Percentiles rank a stretch among this genome's conserved stretches.
These are phyloP conservation scores for Drosophila nannoptera DNA, from an alignment of 1,140 invertebrate species.

Conservation along the genomic window DNA sequence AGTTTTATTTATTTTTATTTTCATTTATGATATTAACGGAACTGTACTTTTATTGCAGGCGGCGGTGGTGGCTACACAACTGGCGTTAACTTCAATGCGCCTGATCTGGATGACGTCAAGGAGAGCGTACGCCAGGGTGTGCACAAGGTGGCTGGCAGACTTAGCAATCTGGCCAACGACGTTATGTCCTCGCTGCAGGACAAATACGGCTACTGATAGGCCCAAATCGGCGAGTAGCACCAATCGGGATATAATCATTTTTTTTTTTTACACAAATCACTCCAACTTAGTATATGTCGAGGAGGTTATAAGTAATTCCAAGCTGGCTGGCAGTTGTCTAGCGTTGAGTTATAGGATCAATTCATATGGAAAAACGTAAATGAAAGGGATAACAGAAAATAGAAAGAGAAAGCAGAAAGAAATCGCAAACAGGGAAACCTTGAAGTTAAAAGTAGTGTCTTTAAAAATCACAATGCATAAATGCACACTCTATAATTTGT, in stretches of 20 bases:
- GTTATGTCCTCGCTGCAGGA: constrained; percentile 95
- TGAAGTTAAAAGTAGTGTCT: constrained; percentile 53
- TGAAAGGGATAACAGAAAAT: too few relatives aligned
- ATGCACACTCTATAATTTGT: constrained; percentile 18
- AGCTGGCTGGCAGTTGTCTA: constrained; percentile 41
- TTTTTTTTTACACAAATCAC: constrained; percentile 35
- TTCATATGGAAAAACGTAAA: constrained; percentile 30
- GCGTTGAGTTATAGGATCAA: constrained; percentile 33
- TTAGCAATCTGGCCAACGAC: constrained; percentile 96
- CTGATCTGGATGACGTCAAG: constrained; percentile 90
- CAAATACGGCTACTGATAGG: constrained; percentile 82
- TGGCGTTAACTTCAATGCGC: constrained; percentile 70
- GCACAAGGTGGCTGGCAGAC: constrained; percentile 95
- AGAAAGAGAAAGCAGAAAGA: too few relatives aligned
- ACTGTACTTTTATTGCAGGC: too few relatives aligned
- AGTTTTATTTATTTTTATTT: too few relatives aligned
- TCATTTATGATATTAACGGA: too few relatives aligned
- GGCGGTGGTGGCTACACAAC: constrained; percentile 59
- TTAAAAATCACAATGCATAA: constrained; percentile 28
- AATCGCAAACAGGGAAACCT: constrained; percentile 6
- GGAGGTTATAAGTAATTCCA: constrained; percentile 62
- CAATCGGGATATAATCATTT: constrained; percentile 36
- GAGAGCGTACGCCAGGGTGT: constrained; percentile 98
- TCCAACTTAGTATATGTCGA: constrained; percentile 42
- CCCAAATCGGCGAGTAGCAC: constrained; percentile 1